Base-by-base conservation (phyloP, 2,888 invertebrate genomes). In the Ernsta delagoae region DNA sequence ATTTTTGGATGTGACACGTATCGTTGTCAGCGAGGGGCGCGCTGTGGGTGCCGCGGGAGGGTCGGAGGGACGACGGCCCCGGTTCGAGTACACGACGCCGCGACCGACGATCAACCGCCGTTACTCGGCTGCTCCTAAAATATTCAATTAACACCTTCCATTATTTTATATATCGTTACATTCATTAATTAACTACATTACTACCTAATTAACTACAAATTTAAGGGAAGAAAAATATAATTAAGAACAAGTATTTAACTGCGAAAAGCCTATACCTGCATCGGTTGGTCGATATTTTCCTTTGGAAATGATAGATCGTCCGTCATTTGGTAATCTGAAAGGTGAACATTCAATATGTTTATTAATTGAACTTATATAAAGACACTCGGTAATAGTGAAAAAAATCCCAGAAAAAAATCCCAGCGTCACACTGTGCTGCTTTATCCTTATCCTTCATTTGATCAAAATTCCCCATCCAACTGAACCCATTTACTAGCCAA, bases 51-150 rank as follows among this genome's bases (percentile, higher is more conserved):
- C 45, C 54, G 73, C 45, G 34, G 61, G 36, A 12, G 12, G 48
- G 0, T 57, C 16, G 31, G 34, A 12, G 8, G 12, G 50, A 59
- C 59, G 65, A 59, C 39, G 59, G 71, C 53, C 43, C 66, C 59
- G 45, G 63, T 48, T 70, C 70, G 67, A 56, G 9, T 62, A 71
- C 70, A 65, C 72, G 74, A 61, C n/a, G 50, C 43, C 62, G 63
- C 69, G 70, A 31, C 41, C 68, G 36, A 66, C 71, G 74, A 83
- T 92, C 92, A 92, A 75, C 92, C 92, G 65, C 92, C 92, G 72
- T 90, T 91, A 76, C 90, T 91, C 31, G 91, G 89, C 78, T 89
- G 90, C 70, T 92, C 92, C 92, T 92, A 57, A 34, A 31, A 67
- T 5, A 43, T 59, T 8, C 6, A 41, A 11, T 11, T 53, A n/a